phyloP scores from a whole-genome alignment of 2,797 vertebrate species.

The Semotilus atromaculatus region DNA sequence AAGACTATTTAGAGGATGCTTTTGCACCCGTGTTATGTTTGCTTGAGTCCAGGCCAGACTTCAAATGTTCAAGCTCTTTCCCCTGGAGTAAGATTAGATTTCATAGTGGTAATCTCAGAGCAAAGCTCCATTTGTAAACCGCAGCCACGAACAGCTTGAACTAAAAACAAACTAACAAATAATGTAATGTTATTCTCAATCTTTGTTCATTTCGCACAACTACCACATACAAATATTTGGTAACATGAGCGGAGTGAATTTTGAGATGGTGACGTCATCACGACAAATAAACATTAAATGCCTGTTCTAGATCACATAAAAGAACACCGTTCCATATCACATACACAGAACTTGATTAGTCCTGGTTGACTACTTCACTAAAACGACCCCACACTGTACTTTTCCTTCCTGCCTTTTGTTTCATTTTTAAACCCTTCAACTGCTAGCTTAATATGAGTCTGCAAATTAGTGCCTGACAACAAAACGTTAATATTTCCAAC shows the following conservation, averaged over 20 bases:
- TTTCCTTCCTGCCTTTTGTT: too few species aligned
- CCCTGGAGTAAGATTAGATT: slow-evolving; percentile 15
- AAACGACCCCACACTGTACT: too few species aligned
- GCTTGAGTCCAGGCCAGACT: background rate
- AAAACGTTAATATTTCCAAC: too few species aligned
- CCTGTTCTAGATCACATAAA: too few species aligned
- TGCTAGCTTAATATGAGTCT: too few species aligned
- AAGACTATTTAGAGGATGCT: background rate
- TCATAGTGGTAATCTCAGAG: background rate
- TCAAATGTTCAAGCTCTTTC: slow-evolving; percentile 25
- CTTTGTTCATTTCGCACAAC: background rate
- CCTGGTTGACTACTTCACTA: too few species aligned
- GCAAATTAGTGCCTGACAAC: too few species aligned
- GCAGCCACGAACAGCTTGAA: background rate
- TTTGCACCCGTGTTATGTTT: background rate
- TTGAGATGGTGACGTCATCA: background rate
- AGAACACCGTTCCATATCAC: too few species aligned
- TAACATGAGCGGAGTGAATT: background rate
- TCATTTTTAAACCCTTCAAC: too few species aligned
- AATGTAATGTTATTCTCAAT: background rate
- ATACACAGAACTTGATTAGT: too few species aligned
- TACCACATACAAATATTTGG: background rate
- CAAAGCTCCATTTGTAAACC: background rate
- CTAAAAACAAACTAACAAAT: slow-evolving; percentile 15
- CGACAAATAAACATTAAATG: too few species aligned